Evolutionary conservation across 2,797 vertebrate species (phyloP).

Genomic region (Ctenosaura bakeri): DNA sequence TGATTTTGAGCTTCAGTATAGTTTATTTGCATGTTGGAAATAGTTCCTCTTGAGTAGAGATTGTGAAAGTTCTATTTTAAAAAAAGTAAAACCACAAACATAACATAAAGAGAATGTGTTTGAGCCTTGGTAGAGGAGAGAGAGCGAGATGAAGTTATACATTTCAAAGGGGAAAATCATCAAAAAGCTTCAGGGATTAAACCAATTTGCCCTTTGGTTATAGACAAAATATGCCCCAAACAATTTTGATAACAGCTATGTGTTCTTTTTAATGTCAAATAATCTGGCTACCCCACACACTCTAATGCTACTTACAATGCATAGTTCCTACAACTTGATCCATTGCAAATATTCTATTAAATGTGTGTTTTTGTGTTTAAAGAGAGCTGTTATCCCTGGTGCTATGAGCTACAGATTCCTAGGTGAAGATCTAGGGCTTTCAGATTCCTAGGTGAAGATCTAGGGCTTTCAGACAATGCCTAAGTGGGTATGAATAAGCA

Average conservation of each 20-base stretch:
- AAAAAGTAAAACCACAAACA: neutral
- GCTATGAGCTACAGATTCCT: too few relatives aligned
- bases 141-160: slow-evolving; percentile 20
- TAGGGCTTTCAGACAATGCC: neutral
- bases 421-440: neutral
- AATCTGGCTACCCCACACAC: slow-evolving; percentile 51
- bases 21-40: slow-evolving; percentile 63
- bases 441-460: neutral
- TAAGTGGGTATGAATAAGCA: neutral
- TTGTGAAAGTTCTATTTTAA: slow-evolving; percentile 40
- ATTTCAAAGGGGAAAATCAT: slow-evolving; percentile 59
- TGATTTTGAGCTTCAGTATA: slow-evolving; percentile 60
- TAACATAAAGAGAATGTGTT: slow-evolving; percentile 65
- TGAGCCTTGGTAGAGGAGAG: slow-evolving; percentile 44
- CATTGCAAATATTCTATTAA: neutral
- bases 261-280: slow-evolving; percentile 61
- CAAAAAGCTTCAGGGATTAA: slow-evolving; percentile 48
- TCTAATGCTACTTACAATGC: neutral
- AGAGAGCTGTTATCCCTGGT: too few relatives aligned
- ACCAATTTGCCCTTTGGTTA: slow-evolving; percentile 52
- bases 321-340: too few relatives aligned
- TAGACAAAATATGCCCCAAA: slow-evolving; percentile 38
- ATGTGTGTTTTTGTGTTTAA: too few relatives aligned
- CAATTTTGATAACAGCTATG: slow-evolving; percentile 22
- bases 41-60: slow-evolving; percentile 50